Conservation (phyloP, 1,140 invertebrate species). For the Caenorhabditis remanei region DNA sequence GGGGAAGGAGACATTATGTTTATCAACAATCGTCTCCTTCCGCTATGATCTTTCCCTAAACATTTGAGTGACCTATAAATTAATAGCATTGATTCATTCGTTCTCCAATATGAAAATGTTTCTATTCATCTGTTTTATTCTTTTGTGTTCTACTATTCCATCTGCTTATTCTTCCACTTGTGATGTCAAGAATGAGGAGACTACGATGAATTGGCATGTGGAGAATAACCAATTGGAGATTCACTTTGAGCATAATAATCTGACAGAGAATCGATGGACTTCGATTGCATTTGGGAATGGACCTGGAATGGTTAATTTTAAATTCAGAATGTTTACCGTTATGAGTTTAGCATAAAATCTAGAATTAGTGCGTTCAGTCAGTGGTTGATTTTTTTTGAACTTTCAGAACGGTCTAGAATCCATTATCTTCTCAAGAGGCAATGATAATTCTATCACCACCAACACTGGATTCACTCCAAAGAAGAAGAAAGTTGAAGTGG, state of each 20-base stretch:
- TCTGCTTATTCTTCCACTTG: not conserved
- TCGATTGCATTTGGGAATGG: slow-evolving; percentile 33
- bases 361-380: not conserved
- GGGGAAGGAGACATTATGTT: not conserved
- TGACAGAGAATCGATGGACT: slow-evolving; percentile 21
- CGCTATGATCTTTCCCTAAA: not conserved
- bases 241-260: slow-evolving; percentile 30
- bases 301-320: slow-evolving; percentile 13
- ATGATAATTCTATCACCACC: not conserved
- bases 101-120: not conserved
- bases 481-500: slow-evolving; percentile 18
- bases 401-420: slow-evolving; percentile 35
- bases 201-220: slow-evolving; percentile 14
- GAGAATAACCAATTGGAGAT: not conserved
- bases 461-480: slow-evolving; percentile 11
- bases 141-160: not conserved
- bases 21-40: not conserved
- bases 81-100: not conserved
- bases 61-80: not conserved
- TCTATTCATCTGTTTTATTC: not conserved
- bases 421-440: slow-evolving; percentile 6
- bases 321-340: not conserved
- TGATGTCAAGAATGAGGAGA: slow-evolving; percentile 8
- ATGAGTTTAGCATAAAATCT: too few species aligned
- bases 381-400: too few species aligned